Evolutionary conservation across 2,113 vertebrate genomes (phyloP).

Genomic region (Tychaedon coryphoeus): DNA sequence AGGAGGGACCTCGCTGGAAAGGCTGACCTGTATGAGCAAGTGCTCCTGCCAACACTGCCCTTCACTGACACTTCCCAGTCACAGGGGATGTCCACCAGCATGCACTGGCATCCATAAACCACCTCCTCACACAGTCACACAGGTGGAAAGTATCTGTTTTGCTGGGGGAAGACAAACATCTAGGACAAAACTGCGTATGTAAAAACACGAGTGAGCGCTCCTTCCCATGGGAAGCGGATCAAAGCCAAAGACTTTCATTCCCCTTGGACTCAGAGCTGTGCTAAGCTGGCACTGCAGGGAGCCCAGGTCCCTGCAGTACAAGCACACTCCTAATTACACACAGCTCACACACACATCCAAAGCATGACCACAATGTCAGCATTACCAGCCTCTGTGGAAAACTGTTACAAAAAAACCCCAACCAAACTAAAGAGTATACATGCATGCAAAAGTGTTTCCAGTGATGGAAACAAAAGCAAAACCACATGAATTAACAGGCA

Average conservation of each 20-base stretch:
- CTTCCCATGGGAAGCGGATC: not conserved
- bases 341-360: not conserved
- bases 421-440: not conserved
- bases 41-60: not conserved
- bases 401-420: not conserved
- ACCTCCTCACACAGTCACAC: accelerated
- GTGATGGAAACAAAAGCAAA: not conserved
- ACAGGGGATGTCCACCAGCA: not conserved
- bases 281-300: not conserved
- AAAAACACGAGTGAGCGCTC: not conserved
- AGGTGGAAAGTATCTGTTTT: not conserved
- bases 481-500: not conserved
- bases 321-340: not conserved
- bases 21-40: not conserved
- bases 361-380: not conserved
- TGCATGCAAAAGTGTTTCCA: not conserved
- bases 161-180: not conserved
- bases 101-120: not conserved
- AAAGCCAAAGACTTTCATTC: not conserved
- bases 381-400: not conserved
- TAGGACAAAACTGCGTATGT: not conserved
- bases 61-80: not conserved
- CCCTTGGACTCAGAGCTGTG: not conserved
- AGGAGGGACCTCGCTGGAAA: not conserved
- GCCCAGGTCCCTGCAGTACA: not conserved